Conservation (phyloP, 2,888 invertebrate species). For the Eupithecia insigniata region DNA sequence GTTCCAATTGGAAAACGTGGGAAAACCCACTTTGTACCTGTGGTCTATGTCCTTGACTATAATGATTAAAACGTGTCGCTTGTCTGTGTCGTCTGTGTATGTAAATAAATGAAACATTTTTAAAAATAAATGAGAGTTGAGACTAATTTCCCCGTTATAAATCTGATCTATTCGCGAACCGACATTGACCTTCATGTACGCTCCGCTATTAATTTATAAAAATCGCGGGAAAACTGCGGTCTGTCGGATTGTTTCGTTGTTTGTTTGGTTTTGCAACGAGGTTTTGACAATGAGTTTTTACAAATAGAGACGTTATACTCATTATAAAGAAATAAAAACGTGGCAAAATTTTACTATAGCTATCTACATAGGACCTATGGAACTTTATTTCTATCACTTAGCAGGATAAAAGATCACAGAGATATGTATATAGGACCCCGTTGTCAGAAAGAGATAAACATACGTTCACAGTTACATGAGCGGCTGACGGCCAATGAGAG, state of each 20-base stretch:
- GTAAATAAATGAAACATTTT: conserved; percentile 16
- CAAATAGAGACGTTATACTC: too few species aligned
- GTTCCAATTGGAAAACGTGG: too few species aligned
- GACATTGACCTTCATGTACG: conserved; percentile 59
- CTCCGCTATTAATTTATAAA: conserved; percentile 53
- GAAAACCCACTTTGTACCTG: too few species aligned
- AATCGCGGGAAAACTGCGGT: conserved; percentile 50
- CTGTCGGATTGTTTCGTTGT: conserved; percentile 15
- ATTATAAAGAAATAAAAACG: too few species aligned
- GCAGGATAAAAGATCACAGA: too few species aligned
- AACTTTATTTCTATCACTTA: too few species aligned
- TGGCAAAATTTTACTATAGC: too few species aligned
- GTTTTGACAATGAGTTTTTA: conserved; percentile 29
- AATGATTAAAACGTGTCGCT: conserved; percentile 13
- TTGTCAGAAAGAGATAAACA: too few species aligned
- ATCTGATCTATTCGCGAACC: conserved; percentile 42
- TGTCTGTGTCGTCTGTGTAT: background rate
- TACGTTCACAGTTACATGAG: too few species aligned
- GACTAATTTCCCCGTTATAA: conserved; percentile 37
- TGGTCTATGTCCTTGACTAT: background rate
- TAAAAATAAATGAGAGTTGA: conserved; percentile 25
- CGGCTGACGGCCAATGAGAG: too few species aligned
- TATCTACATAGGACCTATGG: too few species aligned
- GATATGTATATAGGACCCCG: too few species aligned
- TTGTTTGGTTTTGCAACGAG: conserved; percentile 32